Evolutionary conservation across 2,797 vertebrate genomes (phyloP), one percentile per base, ranked within the genome.

Genomic region (Danio albolineatus): DNA sequence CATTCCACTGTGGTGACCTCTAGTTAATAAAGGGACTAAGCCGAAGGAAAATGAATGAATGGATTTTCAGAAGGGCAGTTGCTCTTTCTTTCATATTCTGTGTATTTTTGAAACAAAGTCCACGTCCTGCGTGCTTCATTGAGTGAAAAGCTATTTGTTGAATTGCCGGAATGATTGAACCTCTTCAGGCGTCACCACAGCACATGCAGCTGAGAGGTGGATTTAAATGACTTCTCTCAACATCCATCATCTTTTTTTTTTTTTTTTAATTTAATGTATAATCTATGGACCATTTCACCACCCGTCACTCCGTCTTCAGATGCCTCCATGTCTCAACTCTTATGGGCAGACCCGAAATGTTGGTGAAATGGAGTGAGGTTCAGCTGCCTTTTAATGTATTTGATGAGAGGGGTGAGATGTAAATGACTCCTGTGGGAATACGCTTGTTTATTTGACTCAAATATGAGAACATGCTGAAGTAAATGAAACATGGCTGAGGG

Each of bases 401-500:
- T 75, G 82, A 80, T 82, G 79, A 83, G 76, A 79, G 38, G 78
- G 70, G 36, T 76, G 62, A 72, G 79, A 76, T 77, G 56, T 67
- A 83, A 78, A 80, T 59, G 66, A 73, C 62, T 81, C 74, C 74
- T 61, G 60, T 71, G 73, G 82, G 78, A 83, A 81, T 85, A 65
- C 67, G 49, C 75, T 84, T 86, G 84, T 85, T 83, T 86, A 82
- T 86, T 85, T 85, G 81, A 75, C 71, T 64, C 61, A 78, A 84
- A 83, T 78, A 88, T 85, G 82, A 83, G 80, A 82, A 79, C 74
- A 85, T 71, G 79, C 72, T 83, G 59, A 80, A 84, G 79, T 83
- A 79, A 84, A 84, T 84, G 81, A 85, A 88, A 84, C 85, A 84
- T 67, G 81, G 79, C 81, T 88, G 84, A 85, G 75, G 79, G 84